Conservation (phyloP, 2,113 vertebrate species). For the Cavia porcellus region DNA sequence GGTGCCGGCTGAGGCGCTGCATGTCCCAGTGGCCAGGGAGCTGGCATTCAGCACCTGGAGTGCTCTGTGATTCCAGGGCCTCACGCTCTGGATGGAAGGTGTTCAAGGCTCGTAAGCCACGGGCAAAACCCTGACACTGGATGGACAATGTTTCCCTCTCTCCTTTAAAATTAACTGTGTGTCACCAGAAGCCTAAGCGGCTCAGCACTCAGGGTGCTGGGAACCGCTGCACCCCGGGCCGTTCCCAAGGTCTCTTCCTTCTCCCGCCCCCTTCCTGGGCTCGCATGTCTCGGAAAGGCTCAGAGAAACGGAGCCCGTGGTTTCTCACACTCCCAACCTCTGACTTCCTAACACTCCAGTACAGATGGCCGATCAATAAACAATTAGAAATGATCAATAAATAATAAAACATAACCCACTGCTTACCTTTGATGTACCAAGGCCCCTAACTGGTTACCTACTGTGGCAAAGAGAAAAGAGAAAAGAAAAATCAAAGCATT, state of each 20-base stretch:
- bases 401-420: conserved; percentile 93
- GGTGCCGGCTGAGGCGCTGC: neutral
- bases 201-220: neutral
- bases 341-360: conserved; percentile 89
- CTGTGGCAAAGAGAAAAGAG: conserved; percentile 90
- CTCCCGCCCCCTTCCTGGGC: neutral
- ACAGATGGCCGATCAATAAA: conserved; percentile 94
- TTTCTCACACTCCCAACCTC: conserved; percentile 87
- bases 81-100: neutral
- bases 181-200: neutral
- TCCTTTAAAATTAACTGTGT: neutral
- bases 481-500: conserved; percentile 90
- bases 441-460: conserved; percentile 97
- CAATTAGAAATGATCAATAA: conserved; percentile 94
- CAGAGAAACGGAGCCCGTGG: conserved; percentile 80
- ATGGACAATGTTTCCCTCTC: neutral
- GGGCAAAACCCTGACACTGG: neutral
- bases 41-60: neutral
- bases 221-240: neutral
- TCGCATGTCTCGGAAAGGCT: conserved; percentile 58
- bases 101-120: neutral
- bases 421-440: conserved; percentile 99
- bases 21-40: neutral
- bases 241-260: neutral
- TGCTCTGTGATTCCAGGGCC: neutral